These are phyloP conservation scores for Sepioteuthis lessoniana DNA, from an alignment of 2,888 invertebrate genomes.

Conservation along the genomic window DNA sequence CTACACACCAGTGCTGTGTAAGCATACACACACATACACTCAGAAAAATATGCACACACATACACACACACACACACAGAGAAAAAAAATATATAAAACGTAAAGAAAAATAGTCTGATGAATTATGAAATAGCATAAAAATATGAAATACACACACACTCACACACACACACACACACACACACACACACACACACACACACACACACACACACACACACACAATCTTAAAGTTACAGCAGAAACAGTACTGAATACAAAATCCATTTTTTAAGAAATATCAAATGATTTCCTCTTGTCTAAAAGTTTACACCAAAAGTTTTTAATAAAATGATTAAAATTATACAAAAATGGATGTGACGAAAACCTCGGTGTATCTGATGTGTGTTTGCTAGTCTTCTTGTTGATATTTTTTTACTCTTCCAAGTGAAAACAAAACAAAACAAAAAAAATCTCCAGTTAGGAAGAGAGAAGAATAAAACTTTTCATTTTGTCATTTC, in stretches of 20 bases:
- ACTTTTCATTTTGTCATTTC: background rate
- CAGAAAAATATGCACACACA: no score
- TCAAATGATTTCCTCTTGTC: background rate
- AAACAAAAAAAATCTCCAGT: background rate
- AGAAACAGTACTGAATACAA: background rate
- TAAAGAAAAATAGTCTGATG: no score
- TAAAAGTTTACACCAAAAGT: background rate
- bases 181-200: background rate
- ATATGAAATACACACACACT: background rate
- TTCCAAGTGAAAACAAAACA: background rate
- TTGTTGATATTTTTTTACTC: constrained; percentile 10
- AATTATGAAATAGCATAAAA: no score
- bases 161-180: background rate
- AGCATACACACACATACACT: background rate
- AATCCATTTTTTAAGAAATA: background rate
- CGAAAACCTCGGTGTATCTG: background rate
- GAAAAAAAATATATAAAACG: no score
- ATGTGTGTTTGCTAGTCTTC: background rate
- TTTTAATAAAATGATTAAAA: background rate
- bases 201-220: background rate
- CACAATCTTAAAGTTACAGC: background rate
- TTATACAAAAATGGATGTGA: background rate
- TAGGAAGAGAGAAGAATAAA: constrained; percentile 16
- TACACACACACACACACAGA: no score
- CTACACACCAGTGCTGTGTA: background rate